Conservation (phyloP, 2,888 invertebrate species). For the Apocheima hispidaria region DNA sequence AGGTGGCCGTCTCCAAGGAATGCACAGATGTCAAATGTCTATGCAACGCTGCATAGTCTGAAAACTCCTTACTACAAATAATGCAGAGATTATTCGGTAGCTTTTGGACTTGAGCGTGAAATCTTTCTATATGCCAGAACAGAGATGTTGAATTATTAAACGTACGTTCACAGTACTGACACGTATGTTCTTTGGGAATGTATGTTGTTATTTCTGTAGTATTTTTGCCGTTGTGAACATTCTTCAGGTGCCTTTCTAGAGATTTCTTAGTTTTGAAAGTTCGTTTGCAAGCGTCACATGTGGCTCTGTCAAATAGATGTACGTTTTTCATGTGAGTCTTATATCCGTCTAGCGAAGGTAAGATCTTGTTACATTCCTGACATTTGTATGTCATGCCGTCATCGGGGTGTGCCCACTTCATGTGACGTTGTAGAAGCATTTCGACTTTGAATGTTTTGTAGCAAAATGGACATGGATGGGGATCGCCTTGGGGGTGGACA, state of each 20-base stretch:
- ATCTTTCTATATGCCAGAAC: slow-evolving; percentile 52
- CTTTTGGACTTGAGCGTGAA: slow-evolving; percentile 36
- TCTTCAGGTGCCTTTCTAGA: slow-evolving; percentile 43
- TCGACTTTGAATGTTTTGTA: slow-evolving; percentile 54
- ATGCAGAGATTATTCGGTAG: slow-evolving; percentile 29
- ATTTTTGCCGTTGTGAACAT: slow-evolving; percentile 26
- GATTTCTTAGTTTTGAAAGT: slow-evolving; percentile 45
- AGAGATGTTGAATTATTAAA: slow-evolving; percentile 49
- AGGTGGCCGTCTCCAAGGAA: slow-evolving; percentile 47
- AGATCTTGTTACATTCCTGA: slow-evolving; percentile 49
- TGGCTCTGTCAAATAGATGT: slow-evolving; percentile 41
- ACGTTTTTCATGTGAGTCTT: slow-evolving; percentile 54
- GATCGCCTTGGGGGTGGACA: slow-evolving; percentile 51
- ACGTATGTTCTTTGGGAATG: slow-evolving; percentile 24
- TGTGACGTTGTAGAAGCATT: slow-evolving; percentile 55
- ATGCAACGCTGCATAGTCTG: slow-evolving; percentile 49
- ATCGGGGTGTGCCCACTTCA: slow-evolving; percentile 55
- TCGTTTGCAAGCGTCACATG: slow-evolving; percentile 40
- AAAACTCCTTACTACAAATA: slow-evolving; percentile 50
- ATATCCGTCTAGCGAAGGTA: slow-evolving; percentile 47
- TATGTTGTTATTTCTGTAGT: slow-evolving; percentile 15
- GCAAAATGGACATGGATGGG: slow-evolving; percentile 51
- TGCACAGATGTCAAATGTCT: slow-evolving; percentile 55
- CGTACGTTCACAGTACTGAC: slow-evolving; percentile 37
- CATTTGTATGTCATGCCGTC: slow-evolving; percentile 57